These are phyloP conservation scores for Valencia hispanica DNA, from an alignment of 2,797 vertebrate species.

Conservation along the genomic window DNA sequence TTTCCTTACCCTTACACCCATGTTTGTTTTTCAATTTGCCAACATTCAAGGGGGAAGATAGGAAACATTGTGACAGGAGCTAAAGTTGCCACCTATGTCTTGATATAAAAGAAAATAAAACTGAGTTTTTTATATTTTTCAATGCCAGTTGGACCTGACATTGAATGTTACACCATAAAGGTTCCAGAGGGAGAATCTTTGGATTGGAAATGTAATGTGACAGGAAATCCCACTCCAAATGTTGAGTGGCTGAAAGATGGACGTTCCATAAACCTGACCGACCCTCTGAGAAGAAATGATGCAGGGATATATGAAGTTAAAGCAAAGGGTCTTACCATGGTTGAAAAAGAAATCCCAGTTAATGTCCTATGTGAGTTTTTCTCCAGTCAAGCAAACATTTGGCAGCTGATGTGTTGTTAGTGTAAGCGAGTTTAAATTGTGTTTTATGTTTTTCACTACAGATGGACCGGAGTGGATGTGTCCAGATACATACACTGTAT, in stretches of 20 bases:
- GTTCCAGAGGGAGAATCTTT: slow-evolving; percentile 57
- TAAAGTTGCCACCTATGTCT: background rate
- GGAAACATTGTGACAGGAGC: background rate
- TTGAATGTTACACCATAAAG: slow-evolving; percentile 9
- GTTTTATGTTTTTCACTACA: slow-evolving; percentile 34
- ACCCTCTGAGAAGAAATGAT: slow-evolving; percentile 33
- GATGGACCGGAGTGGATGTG: slow-evolving; percentile 67
- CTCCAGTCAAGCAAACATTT: background rate
- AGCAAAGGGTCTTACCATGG: accelerated
- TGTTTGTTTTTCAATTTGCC: background rate
- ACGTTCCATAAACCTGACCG: accelerated
- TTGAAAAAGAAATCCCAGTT: background rate
- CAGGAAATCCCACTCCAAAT: slow-evolving; percentile 44
- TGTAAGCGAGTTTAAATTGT: background rate
- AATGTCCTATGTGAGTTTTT: slow-evolving; percentile 65
- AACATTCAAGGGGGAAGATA: background rate
- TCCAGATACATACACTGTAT: slow-evolving; percentile 11
- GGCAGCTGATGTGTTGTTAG: background rate
- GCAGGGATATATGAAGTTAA: slow-evolving; percentile 34
- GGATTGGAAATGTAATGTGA: slow-evolving; percentile 28
- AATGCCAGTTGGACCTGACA: slow-evolving; percentile 61
- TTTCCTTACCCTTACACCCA: background rate
- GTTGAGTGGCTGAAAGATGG: slow-evolving; percentile 50
- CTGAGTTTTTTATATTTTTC: background rate
- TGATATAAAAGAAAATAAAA: background rate